These are phyloP conservation scores for Pandemis cinnamomeana DNA, from an alignment of 2,888 invertebrate species.

Conservation along the genomic window DNA sequence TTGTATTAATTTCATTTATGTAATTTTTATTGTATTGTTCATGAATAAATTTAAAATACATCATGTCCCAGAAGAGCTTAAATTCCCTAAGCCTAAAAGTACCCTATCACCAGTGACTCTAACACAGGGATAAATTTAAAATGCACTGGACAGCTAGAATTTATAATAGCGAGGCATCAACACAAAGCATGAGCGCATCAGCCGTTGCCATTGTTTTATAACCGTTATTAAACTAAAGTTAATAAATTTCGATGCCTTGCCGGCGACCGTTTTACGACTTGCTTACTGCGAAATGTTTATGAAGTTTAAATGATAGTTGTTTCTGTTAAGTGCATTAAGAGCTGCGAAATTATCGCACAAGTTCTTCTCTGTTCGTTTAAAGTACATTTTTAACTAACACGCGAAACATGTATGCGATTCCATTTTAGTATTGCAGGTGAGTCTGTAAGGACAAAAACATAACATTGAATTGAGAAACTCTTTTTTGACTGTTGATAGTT, in stretches of 20 bases:
- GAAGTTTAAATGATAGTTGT: slow-evolving; percentile 20
- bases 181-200: not conserved
- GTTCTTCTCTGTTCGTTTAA: not conserved
- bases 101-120: too few species aligned
- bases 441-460: too few species aligned
- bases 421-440: not conserved
- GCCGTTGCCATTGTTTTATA: slow-evolving; percentile 27
- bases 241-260: slow-evolving; percentile 25
- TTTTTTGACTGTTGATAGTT: too few species aligned
- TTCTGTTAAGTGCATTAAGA: slow-evolving; percentile 6
- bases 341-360: not conserved
- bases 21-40: too few species aligned
- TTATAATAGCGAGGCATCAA: not conserved
- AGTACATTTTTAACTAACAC: not conserved
- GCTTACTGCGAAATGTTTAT: slow-evolving; percentile 23
- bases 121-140: too few species aligned
- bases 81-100: too few species aligned
- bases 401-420: not conserved
- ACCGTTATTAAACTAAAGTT: slow-evolving; percentile 31
- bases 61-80: too few species aligned
- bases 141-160: not conserved
- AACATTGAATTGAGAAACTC: too few species aligned
- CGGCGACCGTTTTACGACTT: slow-evolving; percentile 19
- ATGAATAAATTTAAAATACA: too few species aligned
- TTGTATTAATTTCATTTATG: too few species aligned